A percentile compares a stretch with the other conserved stretches of the same genome.
These are phyloP conservation scores for Mormyrops boulengeri DNA, from an alignment of 2,797 vertebrate species.

Conservation along the genomic window DNA sequence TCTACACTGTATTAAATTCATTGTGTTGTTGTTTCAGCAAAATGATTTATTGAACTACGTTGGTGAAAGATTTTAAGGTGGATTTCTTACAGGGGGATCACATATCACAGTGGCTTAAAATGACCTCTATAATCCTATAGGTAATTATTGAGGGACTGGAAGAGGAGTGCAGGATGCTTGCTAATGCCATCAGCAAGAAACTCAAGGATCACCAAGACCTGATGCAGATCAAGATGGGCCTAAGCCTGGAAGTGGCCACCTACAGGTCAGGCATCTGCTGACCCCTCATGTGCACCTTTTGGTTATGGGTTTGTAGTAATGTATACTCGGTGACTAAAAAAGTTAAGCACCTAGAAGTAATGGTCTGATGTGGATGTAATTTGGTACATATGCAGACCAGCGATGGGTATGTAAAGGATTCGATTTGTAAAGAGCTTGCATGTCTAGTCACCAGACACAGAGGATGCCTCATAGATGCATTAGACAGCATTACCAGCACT, in stretches of 20 bases:
- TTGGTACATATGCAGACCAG: background rate
- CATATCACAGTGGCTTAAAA: background rate
- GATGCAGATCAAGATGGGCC: constrained; percentile 80
- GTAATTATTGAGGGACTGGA: constrained; percentile 75
- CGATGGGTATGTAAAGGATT: background rate
- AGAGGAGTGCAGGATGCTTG: constrained; percentile 73
- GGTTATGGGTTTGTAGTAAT: background rate
- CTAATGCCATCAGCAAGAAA: constrained; percentile 65
- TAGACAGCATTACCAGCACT: background rate
- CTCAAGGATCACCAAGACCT: constrained; percentile 83
- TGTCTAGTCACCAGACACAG: background rate
- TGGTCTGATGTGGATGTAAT: background rate
- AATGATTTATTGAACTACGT: background rate
- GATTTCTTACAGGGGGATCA: background rate
- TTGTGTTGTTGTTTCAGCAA: background rate
- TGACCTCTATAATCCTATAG: constrained; percentile 47
- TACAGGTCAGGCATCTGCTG: constrained; percentile 72
- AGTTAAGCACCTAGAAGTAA: background rate
- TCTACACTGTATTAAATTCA: background rate
- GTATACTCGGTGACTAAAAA: background rate
- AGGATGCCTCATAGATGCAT: background rate
- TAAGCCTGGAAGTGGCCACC: constrained; percentile 84
- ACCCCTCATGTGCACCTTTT: background rate
- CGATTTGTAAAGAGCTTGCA: background rate
- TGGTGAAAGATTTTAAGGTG: background rate